Conservation (phyloP, 2,113 vertebrate species). For the Gymnobelideus leadbeateri region DNA sequence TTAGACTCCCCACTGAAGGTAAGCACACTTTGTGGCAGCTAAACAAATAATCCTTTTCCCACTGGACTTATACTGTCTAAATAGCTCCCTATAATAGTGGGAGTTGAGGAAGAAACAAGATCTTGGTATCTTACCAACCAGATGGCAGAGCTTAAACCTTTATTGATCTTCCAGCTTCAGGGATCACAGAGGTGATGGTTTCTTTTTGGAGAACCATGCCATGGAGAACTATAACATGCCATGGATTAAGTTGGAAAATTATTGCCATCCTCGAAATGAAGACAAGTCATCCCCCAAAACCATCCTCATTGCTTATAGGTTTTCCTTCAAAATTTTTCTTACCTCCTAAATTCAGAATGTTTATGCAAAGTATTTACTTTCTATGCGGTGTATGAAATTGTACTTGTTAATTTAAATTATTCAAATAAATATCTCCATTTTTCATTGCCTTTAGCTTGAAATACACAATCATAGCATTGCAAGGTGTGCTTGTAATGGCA, state of each 20-base stretch:
- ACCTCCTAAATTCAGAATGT: slow-evolving; percentile 68
- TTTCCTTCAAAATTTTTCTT: slow-evolving; percentile 60
- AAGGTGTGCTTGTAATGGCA: slow-evolving; percentile 3
- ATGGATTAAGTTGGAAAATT: not conserved
- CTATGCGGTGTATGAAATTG: slow-evolving; percentile 9
- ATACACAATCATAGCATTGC: not conserved
- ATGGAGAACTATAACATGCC: not conserved
- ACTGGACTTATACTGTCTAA: not conserved
- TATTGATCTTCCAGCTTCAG: not conserved
- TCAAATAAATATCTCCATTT: slow-evolving; percentile 54
- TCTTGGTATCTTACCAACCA: not conserved
- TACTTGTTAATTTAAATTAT: slow-evolving; percentile 34
- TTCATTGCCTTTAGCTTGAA: slow-evolving; percentile 47
- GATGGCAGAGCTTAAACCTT: not conserved
- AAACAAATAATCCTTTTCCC: not conserved
- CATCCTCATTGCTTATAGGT: not conserved
- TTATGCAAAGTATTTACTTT: slow-evolving; percentile 59
- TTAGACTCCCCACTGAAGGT: not conserved
- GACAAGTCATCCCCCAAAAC: not conserved
- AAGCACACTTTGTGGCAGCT: not conserved
- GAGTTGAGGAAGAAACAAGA: not conserved
- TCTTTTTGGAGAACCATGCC: not conserved
- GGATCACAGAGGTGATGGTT: not conserved
- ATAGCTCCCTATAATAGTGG: not conserved
- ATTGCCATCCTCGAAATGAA: not conserved